A percentile compares a stretch with the other conserved stretches of the same genome.
Evolutionary conservation across 2,888 invertebrate species (phyloP).

Genomic region (Dicycla oo): DNA sequence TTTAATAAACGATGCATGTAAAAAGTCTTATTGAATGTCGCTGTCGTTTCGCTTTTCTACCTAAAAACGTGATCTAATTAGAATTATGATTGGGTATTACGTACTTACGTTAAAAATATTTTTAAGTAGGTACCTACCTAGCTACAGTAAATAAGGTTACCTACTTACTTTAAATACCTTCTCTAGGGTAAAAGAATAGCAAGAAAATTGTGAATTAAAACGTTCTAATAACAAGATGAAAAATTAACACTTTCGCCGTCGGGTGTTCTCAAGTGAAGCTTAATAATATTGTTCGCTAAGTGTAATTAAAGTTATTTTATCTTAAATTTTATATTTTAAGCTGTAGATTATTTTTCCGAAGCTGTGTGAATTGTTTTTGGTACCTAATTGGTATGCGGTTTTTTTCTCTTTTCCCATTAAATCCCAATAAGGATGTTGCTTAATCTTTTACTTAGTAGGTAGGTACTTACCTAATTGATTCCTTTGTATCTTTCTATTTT

Average conservation of each 20-base stretch:
- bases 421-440: neutral
- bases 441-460: neutral
- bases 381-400: neutral
- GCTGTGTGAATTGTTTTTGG: neutral
- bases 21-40: neutral
- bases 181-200: neutral
- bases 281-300: conserved; percentile 35
- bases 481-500: neutral
- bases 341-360: neutral
- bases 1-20: neutral
- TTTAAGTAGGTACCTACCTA: neutral
- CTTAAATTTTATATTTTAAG: conserved; percentile 3
- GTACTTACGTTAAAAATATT: neutral
- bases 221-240: conserved; percentile 24
- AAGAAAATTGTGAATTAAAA: conserved; percentile 18
- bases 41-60: neutral
- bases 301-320: conserved; percentile 11
- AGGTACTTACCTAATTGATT: neutral
- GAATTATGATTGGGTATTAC: no score
- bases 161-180: neutral
- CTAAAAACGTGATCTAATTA: neutral
- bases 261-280: conserved; percentile 48
- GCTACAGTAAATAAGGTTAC: no score
- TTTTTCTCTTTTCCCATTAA: neutral
- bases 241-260: conserved; percentile 63